Base-by-base conservation (phyloP, 2,888 invertebrate species). In the Lapara coniferarum region DNA sequence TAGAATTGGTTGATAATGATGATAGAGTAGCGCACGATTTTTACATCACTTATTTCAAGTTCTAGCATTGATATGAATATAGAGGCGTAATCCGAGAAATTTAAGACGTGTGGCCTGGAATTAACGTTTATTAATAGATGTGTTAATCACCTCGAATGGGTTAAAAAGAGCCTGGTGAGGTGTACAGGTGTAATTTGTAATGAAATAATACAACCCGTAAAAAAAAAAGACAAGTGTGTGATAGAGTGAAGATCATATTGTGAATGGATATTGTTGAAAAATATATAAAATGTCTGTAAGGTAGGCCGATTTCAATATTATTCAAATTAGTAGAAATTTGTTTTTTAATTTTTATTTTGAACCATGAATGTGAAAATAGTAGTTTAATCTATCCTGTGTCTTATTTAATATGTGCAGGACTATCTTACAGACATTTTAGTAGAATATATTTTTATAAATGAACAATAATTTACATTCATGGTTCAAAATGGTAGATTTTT, bases 351-450 rank as follows among this genome's bases (percentile, higher is more conserved):
- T 77, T 75, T 72, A 66, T 71, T 78, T 80, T 87, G 92, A 88
- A 92, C 92, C 93, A 92, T 92, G 93, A 92, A 92, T 92, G 92
- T 88, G 83, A 76, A 72, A 78, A 37, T 69, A 66, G 49, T 69
- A 70, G 75, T 73, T 74, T 75, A 71, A 72, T 70, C 70, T 72
- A 69, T 74, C 71, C 44, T 67, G 53, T 68, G 13, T 66, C 44
- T 30, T 49, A 55, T 68, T 68, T 67, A 59, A n/a, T 77, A 69
- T 69, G 63, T 37, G 71, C 75, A 82, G 82, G 84, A 81, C 81
- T 89, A 91, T 91, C 93, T 93, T 93, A 93, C 93, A 93, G 93
- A 93, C 93, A 92, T 93, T 86, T 88, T 75, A 85, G 88, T 85
- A 83, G 76, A 78, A 72, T 80, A 76, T 81, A 79, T 77, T 74